A percentile compares a stretch with the other conserved stretches of the same genome.
Conservation (phyloP, 2,888 invertebrate species). For the Lasioglossum calceatum region DNA sequence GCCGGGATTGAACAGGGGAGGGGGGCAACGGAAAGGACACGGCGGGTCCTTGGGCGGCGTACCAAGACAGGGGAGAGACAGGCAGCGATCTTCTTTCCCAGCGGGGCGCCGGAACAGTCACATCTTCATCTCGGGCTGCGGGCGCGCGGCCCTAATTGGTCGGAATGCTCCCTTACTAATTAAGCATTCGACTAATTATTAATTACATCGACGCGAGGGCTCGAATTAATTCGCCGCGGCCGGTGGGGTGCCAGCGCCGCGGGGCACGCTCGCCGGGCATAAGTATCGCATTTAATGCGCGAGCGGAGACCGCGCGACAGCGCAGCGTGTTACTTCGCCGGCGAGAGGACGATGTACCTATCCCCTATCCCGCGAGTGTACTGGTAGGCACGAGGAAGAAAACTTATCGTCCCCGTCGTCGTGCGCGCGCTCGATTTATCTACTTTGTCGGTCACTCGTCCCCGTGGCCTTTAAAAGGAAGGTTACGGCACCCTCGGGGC, state of each 20-base stretch:
- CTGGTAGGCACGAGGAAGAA: not conserved
- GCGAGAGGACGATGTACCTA: constrained; percentile 50
- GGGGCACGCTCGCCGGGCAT: constrained; percentile 67
- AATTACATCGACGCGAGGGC: constrained; percentile 76
- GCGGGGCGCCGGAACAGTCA: constrained; percentile 64
- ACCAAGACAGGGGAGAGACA: constrained; percentile 25
- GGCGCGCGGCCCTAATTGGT: constrained; percentile 72
- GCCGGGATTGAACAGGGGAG: constrained; percentile 4
- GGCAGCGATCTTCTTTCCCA: constrained; percentile 66
- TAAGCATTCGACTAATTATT: constrained; percentile 80
- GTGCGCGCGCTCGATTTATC: constrained; percentile 64
- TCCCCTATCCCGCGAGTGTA: not conserved
- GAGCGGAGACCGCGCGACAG: constrained; percentile 62
- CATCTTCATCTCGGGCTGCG: constrained; percentile 70
- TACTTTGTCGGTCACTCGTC: constrained; percentile 56
- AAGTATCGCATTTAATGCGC: constrained; percentile 73
- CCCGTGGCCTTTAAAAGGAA: constrained; percentile 25
- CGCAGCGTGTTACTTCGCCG: constrained; percentile 40
- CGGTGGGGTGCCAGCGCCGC: constrained; percentile 64
- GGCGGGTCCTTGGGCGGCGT: not conserved
- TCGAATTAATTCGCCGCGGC: constrained; percentile 75
- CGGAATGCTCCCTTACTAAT: constrained; percentile 74
- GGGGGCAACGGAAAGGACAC: constrained; percentile 20
- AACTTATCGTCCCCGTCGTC: constrained; percentile 27
- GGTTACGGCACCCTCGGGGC: constrained; percentile 38